A percentile compares a stretch with the other conserved stretches of the same genome.
phyloP scores from a whole-genome alignment of 2,797 vertebrate genomes.

The Toxotes lorentzi region DNA sequence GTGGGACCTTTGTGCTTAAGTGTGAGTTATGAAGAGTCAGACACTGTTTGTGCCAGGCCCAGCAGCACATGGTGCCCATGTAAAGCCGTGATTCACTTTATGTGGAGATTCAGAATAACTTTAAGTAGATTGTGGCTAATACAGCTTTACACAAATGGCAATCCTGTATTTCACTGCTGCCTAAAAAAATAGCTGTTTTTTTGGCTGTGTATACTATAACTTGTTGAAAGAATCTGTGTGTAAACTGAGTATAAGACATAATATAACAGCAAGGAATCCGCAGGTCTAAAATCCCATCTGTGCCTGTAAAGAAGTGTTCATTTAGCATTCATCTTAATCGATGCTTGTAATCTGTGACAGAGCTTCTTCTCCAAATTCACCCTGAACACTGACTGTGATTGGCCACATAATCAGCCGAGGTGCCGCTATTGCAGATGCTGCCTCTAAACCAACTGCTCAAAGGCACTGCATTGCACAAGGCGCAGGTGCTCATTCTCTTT shows the following conservation, averaged over 20 bases:
- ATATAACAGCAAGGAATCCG: conserved; percentile 12
- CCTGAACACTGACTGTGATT: conserved; percentile 61
- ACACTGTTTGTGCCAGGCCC: conserved; percentile 32
- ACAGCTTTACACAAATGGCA: conserved; percentile 21
- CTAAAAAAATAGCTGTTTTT: conserved; percentile 7
- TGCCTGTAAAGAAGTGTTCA: conserved; percentile 38
- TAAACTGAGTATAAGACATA: conserved; percentile 26
- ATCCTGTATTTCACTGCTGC: conserved; percentile 10
- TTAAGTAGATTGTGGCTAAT: conserved; percentile 23
- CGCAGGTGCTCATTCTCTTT: conserved; percentile 58
- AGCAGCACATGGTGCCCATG: neutral
- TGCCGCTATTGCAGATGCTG: conserved; percentile 70
- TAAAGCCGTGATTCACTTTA: conserved; percentile 11
- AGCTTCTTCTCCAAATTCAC: conserved; percentile 49
- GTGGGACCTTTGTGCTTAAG: conserved; percentile 66
- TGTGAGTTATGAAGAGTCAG: conserved; percentile 29
- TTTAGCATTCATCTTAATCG: conserved; percentile 56
- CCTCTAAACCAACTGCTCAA: conserved; percentile 64
- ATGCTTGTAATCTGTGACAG: conserved; percentile 40
- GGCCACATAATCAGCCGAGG: conserved; percentile 58
- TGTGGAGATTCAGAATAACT: conserved; percentile 7
- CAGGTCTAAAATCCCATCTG: conserved; percentile 41
- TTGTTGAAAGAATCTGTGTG: conserved; percentile 29
- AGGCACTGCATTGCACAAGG: conserved; percentile 37
- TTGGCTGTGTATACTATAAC: neutral